phyloP scores from a whole-genome alignment of 2,797 vertebrate species.

The Anniella stebbinsi region DNA sequence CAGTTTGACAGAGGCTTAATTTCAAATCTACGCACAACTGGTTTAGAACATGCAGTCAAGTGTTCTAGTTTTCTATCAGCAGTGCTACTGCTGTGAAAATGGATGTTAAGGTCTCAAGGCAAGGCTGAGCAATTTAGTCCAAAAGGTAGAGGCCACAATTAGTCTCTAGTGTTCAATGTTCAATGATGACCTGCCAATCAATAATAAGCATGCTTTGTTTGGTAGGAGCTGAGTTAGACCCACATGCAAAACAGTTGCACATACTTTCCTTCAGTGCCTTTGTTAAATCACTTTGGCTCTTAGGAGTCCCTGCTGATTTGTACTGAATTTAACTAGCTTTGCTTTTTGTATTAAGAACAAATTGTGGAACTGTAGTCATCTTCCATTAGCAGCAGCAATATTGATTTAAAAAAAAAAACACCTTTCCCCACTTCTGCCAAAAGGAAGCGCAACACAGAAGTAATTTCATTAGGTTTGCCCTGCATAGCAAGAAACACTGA shows the following conservation, averaged over 20 bases:
- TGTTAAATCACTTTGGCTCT: not conserved
- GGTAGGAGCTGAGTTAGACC: not conserved
- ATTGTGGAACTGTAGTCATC: not conserved
- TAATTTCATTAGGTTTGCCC: not conserved
- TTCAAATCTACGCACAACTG: not conserved
- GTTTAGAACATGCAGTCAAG: not conserved
- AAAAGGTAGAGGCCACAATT: not conserved
- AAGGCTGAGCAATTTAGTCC: not conserved
- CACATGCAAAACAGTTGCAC: not conserved
- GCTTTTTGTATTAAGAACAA: not conserved
- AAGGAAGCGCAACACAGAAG: not conserved
- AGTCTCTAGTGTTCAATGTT: not conserved
- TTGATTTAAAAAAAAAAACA: too few species aligned
- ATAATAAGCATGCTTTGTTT: not conserved
- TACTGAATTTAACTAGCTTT: not conserved
- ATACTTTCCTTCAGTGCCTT: not conserved
- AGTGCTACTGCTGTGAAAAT: not conserved
- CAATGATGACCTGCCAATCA: not conserved
- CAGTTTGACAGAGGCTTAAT: not conserved
- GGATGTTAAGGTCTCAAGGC: not conserved
- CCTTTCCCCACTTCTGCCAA: not conserved
- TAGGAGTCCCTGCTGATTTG: not conserved
- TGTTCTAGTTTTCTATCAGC: not conserved
- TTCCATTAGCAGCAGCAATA: not conserved
- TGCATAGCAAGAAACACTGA: not conserved